These are phyloP conservation scores for Bhutanitis thaidina DNA, from an alignment of 2,888 invertebrate species.

Conservation along the genomic window DNA sequence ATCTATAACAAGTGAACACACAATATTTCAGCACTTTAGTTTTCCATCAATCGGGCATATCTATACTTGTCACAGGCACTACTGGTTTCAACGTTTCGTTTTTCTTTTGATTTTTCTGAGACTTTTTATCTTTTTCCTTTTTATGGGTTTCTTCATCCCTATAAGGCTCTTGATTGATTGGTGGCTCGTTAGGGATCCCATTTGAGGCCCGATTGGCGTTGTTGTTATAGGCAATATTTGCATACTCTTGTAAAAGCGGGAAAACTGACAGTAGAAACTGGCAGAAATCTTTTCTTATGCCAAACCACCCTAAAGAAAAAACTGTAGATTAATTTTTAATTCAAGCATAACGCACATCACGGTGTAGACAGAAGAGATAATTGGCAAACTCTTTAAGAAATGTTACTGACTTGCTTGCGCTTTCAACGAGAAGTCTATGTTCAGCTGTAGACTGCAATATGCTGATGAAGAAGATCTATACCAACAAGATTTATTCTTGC, in stretches of 20 bases:
- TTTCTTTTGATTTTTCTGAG: constrained; percentile 85
- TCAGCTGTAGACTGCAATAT: no score
- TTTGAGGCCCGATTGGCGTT: constrained; percentile 64
- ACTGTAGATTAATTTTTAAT: no score
- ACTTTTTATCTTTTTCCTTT: constrained; percentile 81
- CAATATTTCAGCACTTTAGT: constrained; percentile 28
- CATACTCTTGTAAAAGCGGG: constrained; percentile 98
- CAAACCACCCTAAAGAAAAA: constrained; percentile 94
- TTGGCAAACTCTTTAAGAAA: no score
- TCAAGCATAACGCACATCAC: no score
- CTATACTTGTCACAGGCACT: constrained; percentile 93
- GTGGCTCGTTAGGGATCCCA: constrained; percentile 55
- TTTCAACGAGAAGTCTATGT: no score
- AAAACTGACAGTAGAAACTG: constrained; percentile 96
- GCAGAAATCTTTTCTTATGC: constrained; percentile 98
- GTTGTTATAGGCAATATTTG: constrained; percentile 96
- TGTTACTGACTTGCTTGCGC: no score
- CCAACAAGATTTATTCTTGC: no score
- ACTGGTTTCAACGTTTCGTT: constrained; percentile 91
- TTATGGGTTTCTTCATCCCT: constrained; percentile 63
- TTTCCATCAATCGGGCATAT: constrained; percentile 90
- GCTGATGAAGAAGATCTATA: no score
- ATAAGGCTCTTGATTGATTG: constrained; percentile 65
- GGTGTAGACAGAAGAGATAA: no score
- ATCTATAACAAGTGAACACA: constrained; percentile 63